Base-by-base conservation (phyloP, 2,797 vertebrate species). In the Naso thynnoides region DNA sequence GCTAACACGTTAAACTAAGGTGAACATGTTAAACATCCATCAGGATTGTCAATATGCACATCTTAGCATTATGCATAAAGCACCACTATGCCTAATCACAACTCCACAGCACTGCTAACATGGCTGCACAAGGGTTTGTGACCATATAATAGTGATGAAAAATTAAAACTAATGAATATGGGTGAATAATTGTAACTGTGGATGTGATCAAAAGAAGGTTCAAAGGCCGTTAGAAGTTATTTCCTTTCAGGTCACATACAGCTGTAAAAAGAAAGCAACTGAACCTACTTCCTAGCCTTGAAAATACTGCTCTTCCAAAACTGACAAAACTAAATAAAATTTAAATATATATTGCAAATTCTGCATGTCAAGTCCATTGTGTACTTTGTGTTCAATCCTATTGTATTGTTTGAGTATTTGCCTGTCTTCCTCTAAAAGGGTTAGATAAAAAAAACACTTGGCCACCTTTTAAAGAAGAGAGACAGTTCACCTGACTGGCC, bases 261-360 rank as follows among this genome's bases (percentile, higher is more conserved):
- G 14, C 23, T 44, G 15, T n/a, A 29, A 21, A 14, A 21, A 14
- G 10, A 18, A 3, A 48, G 7, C 5, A 70, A 18, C 2, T 26
- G n/a, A 3, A 48, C 11, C 45, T 44, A 31, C 31, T 47, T 16
- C 39, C 3, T 11, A 18, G 23, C 0, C 27, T 44, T 56, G 10
- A 21, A 42, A 69, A 38, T 67, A 45, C n/a, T 39, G 19, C 33
- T 62, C 36, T 49, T 60, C 33, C 26, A 54, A 64, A 59, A 29
- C 39, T 48, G 33, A 39, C 56, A 26, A 41, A 19, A 66, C 55
- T 5, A 24, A 54, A 68, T 56, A 24, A 63, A 65, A 36, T 23
- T 1, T 26, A 1, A 49, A 59, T 47, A 58, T 5, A 19, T 49
- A 3, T 10, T 8, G 55, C 33, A 13, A 52, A 1, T 3, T 11